These are phyloP conservation scores for Petrocephalus zakoni DNA, from an alignment of 2,113 vertebrate species.

Conservation along the genomic window DNA sequence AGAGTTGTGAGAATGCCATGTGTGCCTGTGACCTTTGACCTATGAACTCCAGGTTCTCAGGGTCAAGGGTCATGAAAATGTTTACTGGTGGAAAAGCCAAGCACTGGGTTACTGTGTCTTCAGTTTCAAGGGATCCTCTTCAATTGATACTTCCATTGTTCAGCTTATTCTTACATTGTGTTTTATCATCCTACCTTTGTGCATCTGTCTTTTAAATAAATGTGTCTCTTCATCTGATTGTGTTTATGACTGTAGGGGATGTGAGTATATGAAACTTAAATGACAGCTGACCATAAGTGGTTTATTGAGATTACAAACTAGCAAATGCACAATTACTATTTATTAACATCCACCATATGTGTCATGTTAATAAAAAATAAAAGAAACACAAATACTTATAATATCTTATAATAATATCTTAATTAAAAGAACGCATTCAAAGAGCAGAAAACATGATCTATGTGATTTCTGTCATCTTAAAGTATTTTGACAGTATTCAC, in stretches of 20 bases:
- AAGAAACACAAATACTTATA: neutral
- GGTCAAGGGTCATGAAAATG: slow-evolving; percentile 17
- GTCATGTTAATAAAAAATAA: neutral
- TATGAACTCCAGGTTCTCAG: neutral
- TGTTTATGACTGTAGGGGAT: neutral
- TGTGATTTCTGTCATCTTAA: neutral
- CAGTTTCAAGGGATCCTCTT: slow-evolving; percentile 18
- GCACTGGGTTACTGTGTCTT: slow-evolving; percentile 47
- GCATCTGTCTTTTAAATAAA: slow-evolving; percentile 53
- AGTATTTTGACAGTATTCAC: neutral
- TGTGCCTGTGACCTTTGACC: neutral
- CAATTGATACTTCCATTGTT: slow-evolving; percentile 16
- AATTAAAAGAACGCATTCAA: neutral
- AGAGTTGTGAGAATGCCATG: slow-evolving; percentile 51
- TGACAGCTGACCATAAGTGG: neutral
- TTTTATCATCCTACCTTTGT: slow-evolving; percentile 3
- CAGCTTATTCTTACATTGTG: neutral
- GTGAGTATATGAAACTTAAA: neutral
- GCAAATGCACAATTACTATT: neutral
- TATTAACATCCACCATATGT: neutral
- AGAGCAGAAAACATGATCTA: neutral
- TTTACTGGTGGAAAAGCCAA: slow-evolving; percentile 37
- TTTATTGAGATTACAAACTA: neutral
- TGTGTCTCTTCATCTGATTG: slow-evolving; percentile 7
- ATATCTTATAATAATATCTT: too few relatives aligned